Percentiles rank a stretch among this genome's conserved stretches.
These are phyloP conservation scores for Antennarius maculatus DNA, from an alignment of 2,797 vertebrate genomes.

Conservation along the genomic window DNA sequence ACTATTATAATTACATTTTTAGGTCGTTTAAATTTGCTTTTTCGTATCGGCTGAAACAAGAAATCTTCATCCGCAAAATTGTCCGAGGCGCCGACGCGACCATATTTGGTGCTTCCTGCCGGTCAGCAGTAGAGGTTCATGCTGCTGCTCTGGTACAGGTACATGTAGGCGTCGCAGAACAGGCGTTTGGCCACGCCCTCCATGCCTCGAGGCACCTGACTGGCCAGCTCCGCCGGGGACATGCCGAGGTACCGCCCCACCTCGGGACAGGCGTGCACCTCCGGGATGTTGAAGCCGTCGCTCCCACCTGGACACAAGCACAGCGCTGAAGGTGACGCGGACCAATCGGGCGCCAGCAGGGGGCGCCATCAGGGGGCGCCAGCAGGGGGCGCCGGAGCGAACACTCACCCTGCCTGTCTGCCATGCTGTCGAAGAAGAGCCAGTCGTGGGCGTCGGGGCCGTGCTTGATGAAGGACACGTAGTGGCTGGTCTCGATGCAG, in stretches of 20 bases:
- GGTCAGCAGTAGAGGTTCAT: constrained; percentile 88
- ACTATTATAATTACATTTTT: constrained; percentile 1
- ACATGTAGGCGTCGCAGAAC: constrained; percentile 93
- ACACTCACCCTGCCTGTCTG: constrained; percentile 86
- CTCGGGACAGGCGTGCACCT: constrained; percentile 85
- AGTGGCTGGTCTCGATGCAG: constrained; percentile 94
- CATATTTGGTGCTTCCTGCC: not conserved
- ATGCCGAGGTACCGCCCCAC: constrained; percentile 84
- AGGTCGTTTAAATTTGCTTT: not conserved
- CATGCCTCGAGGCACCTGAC: constrained; percentile 88
- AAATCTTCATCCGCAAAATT: no score
- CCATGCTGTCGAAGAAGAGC: constrained; percentile 97
- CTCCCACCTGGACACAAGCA: constrained; percentile 75
- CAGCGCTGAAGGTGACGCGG: not conserved
- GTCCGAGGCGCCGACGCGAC: not conserved
- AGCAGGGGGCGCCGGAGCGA: not conserved
- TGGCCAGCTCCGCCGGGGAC: constrained; percentile 79
- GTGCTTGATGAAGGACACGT: constrained; percentile 90
- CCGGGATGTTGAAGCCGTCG: constrained; percentile 88
- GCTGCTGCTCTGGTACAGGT: constrained; percentile 88
- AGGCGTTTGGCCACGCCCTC: constrained; percentile 90
- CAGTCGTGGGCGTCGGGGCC: constrained; percentile 83
- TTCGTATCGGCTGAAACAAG: no score
- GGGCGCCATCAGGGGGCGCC: no score
- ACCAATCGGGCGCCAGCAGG: not conserved